Evolutionary conservation across 2,113 vertebrate genomes (phyloP), one percentile per base, ranked within the genome.

Genomic region (Dicaeum eximium): DNA sequence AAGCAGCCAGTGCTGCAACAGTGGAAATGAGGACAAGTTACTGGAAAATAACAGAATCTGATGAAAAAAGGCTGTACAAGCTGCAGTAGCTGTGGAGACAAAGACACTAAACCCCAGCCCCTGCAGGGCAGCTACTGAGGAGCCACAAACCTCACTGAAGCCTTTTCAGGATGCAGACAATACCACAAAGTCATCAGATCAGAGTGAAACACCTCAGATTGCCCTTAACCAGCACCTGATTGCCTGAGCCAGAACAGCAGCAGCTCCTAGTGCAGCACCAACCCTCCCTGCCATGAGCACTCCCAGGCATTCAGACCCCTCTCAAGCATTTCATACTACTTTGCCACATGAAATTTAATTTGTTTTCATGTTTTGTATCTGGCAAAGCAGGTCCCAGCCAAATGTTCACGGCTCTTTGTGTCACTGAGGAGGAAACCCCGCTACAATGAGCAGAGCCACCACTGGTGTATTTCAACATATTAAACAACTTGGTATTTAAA

Each of bases 361-460:
- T 44, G 82, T 57, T 91, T 58, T 19, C 6, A 12, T 24, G 38
- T 10, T 50, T 31, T 22, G 18, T 6, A 33, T 6, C 60, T 20
- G 14, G 15, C n/a, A 60, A 56, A 53, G 62, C n/a, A 69, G 28
- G 8, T 35, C 53, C 44, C 40, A 66, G 51, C 10, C 28, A 17
- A 44, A 30, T 1, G 5, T 11, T 50, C 10, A 6, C 0, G 0
- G 15, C 21, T 45, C 19, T 27, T 38, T 0, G 0, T 2, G 6
- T 33, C 5, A 11, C 53, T 69, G 47, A 71, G 42, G 24, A 38
- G 16, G 23, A 38, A 69, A 58, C 23, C 42, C 15, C n/a, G 53
- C 19, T 31, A 30, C 19, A 40, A 21, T 1, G 4, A 78, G 27
- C 50, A 82, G 19, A 71, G 11, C 13, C n/a, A 21, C 9, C 28